Base-by-base conservation (phyloP, 2,797 vertebrate species). In the Chelmon rostratus region DNA sequence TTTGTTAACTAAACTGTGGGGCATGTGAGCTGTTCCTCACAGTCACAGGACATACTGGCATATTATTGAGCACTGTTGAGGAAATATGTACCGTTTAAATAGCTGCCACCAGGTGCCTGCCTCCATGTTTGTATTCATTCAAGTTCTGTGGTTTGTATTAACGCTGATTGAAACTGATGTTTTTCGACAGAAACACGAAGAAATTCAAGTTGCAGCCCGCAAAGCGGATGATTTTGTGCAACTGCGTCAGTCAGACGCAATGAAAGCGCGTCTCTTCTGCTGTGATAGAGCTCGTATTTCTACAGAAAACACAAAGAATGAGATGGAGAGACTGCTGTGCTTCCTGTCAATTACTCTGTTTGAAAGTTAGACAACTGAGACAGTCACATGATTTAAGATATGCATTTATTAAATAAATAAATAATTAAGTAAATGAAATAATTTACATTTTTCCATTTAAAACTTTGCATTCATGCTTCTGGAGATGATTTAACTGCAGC, bases 281-380 rank as follows among this genome's bases (percentile, higher is more conserved):
- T 67, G 13, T 68, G 64, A 74, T 56, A 73, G 42, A 65, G 52
- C 86, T 52, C 78, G 89, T 46, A 70, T 82, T 77, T 64, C 37
- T 46, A 31, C 49, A 46, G 54, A 68, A 74, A 71, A 61, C 16
- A 65, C 21, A 37, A 23, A 31, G 61, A 66, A 58, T 6, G 44
- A 46, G n/a, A 64, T 12, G 46, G 49, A 18, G n/a, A 62, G 28
- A 59, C n/a, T 7, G 23, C 37, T 68, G 69, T 70, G 23, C 65
- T 50, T 61, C 67, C 28, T 81, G 28, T 21, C 13, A 33, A 4
- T 12, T 68, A 23, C 58, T 28, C 15, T 33, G 21, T n/a, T n/a
- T n/a, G n/a, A n/a, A n/a, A n/a, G n/a, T n/a, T n/a, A 42, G 31
- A 40, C 31, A 56, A 21, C 12, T 18, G 9, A 69, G 71, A 58